These are phyloP conservation scores for Fregata magnificens DNA, from an alignment of 2,113 vertebrate species.

Conservation along the genomic window DNA sequence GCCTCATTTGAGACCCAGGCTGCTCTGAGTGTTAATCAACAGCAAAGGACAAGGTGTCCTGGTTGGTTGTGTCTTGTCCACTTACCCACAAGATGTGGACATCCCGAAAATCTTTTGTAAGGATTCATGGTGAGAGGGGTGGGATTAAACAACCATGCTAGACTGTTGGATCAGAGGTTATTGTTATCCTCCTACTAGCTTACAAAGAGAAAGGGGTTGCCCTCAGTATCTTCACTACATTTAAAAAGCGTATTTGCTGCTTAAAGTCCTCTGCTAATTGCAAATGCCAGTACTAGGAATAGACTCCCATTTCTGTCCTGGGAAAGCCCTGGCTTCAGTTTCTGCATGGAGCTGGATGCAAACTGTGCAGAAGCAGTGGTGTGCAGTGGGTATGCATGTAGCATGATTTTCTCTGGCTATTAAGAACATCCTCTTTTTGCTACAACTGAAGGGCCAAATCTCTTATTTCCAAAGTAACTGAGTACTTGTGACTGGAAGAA, in stretches of 20 bases:
- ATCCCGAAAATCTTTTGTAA: background rate
- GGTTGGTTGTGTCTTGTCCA: background rate
- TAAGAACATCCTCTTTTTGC: background rate
- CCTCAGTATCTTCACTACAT: background rate
- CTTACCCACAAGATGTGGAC: too few species aligned
- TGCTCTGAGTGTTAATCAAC: background rate
- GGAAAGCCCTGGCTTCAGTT: background rate
- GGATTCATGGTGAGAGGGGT: background rate
- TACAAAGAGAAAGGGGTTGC: background rate
- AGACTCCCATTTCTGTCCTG: background rate
- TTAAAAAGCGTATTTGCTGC: background rate
- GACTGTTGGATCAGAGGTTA: background rate
- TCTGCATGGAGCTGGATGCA: background rate
- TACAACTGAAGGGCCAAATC: background rate
- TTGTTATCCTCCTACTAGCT: background rate
- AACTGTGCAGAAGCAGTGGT: rapidly evolving
- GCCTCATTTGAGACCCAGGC: background rate
- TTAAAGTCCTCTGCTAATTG: background rate
- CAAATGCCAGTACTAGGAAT: background rate
- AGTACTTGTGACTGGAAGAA: background rate
- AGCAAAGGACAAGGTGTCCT: background rate
- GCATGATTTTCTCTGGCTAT: background rate
- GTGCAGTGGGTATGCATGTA: background rate
- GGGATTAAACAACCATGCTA: background rate
- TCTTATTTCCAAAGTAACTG: background rate